Conservation (phyloP, 2,888 invertebrate genomes). For the Lobophora halterata region DNA sequence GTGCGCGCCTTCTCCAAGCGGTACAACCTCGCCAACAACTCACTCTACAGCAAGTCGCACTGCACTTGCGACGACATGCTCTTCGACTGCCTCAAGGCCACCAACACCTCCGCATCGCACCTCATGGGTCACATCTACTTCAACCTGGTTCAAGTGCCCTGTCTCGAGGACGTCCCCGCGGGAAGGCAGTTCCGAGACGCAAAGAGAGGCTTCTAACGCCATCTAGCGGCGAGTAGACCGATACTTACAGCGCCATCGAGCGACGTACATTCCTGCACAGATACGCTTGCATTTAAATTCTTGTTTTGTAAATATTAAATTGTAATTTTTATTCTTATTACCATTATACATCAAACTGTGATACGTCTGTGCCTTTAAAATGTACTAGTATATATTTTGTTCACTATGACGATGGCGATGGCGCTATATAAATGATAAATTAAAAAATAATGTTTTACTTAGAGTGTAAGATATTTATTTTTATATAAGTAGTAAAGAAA, state of each 20-base stretch:
- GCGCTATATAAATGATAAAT: constrained; percentile 58
- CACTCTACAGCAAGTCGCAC: constrained; percentile 93
- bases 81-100: constrained; percentile 88
- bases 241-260: constrained; percentile 59
- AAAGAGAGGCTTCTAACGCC: constrained; percentile 73
- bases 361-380: constrained; percentile 77
- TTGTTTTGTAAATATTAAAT: constrained; percentile 47
- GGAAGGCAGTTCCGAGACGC: constrained; percentile 74
- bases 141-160: constrained; percentile 88
- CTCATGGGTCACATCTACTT: constrained; percentile 93
- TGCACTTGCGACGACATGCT: constrained; percentile 93
- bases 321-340: constrained; percentile 42
- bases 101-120: constrained; percentile 86
- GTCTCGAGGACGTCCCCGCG: constrained; percentile 80
- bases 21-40: constrained; percentile 92
- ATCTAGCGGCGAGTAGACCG: constrained; percentile 39
- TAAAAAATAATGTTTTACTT: constrained; percentile 37
- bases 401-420: constrained; percentile 58
- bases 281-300: constrained; percentile 40
- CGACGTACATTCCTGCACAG: constrained; percentile 52
- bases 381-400: constrained; percentile 51
- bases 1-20: constrained; percentile 84
- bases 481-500: constrained; percentile 37
- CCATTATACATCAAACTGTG: constrained; percentile 72
- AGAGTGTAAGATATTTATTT: constrained; percentile 48